Base-by-base conservation (phyloP, 2,888 invertebrate genomes). In the Bhutanitis thaidina region DNA sequence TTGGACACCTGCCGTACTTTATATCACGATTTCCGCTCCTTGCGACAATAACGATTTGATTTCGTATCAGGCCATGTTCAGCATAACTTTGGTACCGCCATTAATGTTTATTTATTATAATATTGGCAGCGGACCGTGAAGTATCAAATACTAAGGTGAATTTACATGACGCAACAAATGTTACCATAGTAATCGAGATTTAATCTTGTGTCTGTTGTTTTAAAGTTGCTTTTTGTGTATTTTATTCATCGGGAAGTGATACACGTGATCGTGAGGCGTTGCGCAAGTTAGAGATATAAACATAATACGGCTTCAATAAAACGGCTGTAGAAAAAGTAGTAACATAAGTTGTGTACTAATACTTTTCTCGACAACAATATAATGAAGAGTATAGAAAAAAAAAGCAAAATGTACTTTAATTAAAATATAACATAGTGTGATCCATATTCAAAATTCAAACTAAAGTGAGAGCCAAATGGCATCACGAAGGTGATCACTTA, bases 1-100 rank as follows among this genome's bases (percentile, higher is more conserved):
- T 48, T 57, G 58, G 58, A 61, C 61, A 54, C 57, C 53, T 55
- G 59, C 56, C 54, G 60, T 57, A 51, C 30, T 41, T 46, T 41
- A 35, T 38, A 46, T 45, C 51, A 51, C 41, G 46, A 46, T 51
- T 35, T 51, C 51, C 32, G 40, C 29, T 41, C 14, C 45, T 36
- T 40, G 12, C 36, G 13, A 46, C 51, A 51, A 44, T 29, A 44
- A 41, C 41, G 36, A 16, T 40, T 51, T 41, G 46, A 51, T 51
- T 51, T 51, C 45, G 20, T 35, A 40, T 30, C 40, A 27, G 12
- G 12, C 12, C 45, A 40, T 40, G 51, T 41, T 30, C 36, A 36
- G 37, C 39, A 40, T 40, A 25, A 44, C 39, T 50, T 27, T 30
- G 16, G 34, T 35, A 16, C 25, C 20, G 36, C 40, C 25, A 36